These are phyloP conservation scores for Sphaerophoria rueppellii DNA, from an alignment of 2,888 invertebrate genomes.

Conservation along the genomic window DNA sequence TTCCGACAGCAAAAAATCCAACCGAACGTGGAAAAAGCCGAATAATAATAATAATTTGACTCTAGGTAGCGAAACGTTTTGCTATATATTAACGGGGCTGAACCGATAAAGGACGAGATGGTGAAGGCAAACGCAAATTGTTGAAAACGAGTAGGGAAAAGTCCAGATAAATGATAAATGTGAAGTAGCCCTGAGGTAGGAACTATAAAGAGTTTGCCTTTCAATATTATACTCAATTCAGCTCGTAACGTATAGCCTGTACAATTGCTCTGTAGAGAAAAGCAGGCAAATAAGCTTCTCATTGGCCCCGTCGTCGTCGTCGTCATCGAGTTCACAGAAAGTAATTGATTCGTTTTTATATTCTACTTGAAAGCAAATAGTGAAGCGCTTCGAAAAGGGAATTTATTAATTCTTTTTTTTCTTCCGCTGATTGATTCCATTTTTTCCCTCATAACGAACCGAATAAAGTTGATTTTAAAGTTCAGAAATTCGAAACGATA, in stretches of 20 bases:
- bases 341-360: slow-evolving; percentile 47
- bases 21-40: slow-evolving; percentile 47
- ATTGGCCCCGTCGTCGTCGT: background rate
- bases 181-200: slow-evolving; percentile 47
- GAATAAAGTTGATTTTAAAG: no score
- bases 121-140: slow-evolving; percentile 35
- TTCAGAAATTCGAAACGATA: no score
- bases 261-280: background rate
- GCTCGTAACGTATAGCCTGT: background rate
- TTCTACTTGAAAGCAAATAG: background rate
- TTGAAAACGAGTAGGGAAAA: slow-evolving; percentile 31
- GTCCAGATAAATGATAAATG: slow-evolving; percentile 64
- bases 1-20: slow-evolving; percentile 28
- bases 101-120: slow-evolving; percentile 19
- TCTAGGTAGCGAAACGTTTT: slow-evolving; percentile 35
- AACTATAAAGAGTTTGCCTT: slow-evolving; percentile 24
- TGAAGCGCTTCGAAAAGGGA: no score
- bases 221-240: slow-evolving; percentile 7
- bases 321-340: slow-evolving; percentile 6
- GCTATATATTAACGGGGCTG: slow-evolving; percentile 54
- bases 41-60: slow-evolving; percentile 65
- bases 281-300: slow-evolving; percentile 47
- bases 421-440: no score
- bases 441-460: no score
- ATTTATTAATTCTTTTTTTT: no score